phyloP scores from a whole-genome alignment of 2,797 vertebrate genomes.

The Gymnothorax reevesii region DNA sequence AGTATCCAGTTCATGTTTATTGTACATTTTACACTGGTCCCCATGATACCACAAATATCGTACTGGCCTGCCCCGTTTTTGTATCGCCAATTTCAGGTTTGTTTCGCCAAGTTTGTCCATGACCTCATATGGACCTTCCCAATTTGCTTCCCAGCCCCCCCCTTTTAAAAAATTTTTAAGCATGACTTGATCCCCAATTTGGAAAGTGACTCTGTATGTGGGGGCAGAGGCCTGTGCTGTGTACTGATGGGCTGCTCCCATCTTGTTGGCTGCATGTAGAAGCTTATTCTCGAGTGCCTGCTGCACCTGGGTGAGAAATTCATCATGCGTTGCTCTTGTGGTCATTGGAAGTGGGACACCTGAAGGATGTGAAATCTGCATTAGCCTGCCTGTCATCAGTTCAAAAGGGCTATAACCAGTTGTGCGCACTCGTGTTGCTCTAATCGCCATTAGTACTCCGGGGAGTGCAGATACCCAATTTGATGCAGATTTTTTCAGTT shows the following conservation, averaged over 20 bases:
- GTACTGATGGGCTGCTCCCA: slow-evolving; percentile 1
- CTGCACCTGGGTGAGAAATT: no score
- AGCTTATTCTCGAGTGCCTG: no score
- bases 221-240: background rate
- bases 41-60: slow-evolving; percentile 5
- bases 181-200: background rate
- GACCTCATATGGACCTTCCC: slow-evolving; percentile 8
- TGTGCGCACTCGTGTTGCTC: no score
- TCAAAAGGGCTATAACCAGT: no score
- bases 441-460: no score
- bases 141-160: background rate
- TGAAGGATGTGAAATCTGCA: no score
- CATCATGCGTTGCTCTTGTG: no score
- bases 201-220: background rate
- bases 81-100: background rate
- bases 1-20: background rate
- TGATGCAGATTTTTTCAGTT: no score
- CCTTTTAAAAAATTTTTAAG: background rate
- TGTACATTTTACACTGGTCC: background rate
- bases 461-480: no score
- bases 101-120: background rate
- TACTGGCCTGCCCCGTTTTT: background rate
- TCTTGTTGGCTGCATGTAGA: background rate
- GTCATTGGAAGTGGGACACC: no score
- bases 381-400: no score